Evolutionary conservation across 1,140 invertebrate species (phyloP), one percentile per base, ranked within the genome.

Genomic region (Drosophila virilis): DNA sequence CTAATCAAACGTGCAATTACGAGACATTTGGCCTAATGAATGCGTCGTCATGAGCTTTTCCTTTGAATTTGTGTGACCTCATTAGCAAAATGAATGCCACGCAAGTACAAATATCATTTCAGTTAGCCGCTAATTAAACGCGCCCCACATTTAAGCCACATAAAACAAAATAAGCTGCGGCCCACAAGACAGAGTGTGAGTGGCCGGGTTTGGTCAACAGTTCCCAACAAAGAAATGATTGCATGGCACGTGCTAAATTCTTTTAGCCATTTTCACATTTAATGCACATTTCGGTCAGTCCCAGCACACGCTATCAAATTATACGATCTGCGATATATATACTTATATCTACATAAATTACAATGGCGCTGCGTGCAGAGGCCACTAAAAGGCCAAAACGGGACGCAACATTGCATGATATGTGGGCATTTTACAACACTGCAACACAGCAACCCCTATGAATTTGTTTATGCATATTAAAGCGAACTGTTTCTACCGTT

Each of bases 171-270:
- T 46, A 52, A n/a, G 22, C 38, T 28, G 22, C 22, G 22, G 17
- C 22, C 2, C 0, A 13, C 10, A 13, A 17, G 8, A 22, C 8
- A 1, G 9, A 7, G 22, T 6, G 5, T 5, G 37, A 8, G 22
- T 8, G 12, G 10, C 13, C 8, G 13, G 13, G 3, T 0, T 37
- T 7, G 43, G 43, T 48, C 22, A 67, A 48, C 17, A 15, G 40
- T 17, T n/a, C 2, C 43, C 17, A 28, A 13, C 28, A 37, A 7
- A 0, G 76, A 80, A 72, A 75, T 85, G 78, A 85, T 86, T 85
- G 81, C 81, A 85, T 28, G 75, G 57, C 70, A 69, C 64, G 82
- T 86, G 82, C 72, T 88, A 79, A 88, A 86, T 86, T 88, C 79
- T 86, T 86, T 76, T 17, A 67, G 57, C 67, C 61, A 33, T 68